Percentiles rank a stretch among this genome's conserved stretches.
These are phyloP conservation scores for Mechanitis messenoides DNA, from an alignment of 2,888 invertebrate genomes.

Conservation along the genomic window DNA sequence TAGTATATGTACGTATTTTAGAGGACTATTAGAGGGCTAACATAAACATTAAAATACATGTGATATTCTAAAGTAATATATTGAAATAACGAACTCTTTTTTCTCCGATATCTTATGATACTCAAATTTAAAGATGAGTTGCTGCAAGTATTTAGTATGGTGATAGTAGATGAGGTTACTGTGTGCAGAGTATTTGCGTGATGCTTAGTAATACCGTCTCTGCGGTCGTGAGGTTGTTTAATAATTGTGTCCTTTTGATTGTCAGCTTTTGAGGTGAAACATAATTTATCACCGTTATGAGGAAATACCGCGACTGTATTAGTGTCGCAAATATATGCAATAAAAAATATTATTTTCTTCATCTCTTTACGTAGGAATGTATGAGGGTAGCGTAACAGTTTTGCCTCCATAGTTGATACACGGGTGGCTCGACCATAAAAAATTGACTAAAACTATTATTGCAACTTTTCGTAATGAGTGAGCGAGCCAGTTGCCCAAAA, in stretches of 20 bases:
- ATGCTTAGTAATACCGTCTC: background rate
- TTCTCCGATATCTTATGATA: background rate
- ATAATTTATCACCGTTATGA: constrained; percentile 8
- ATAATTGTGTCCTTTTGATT: constrained; percentile 11
- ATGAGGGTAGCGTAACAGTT: no score
- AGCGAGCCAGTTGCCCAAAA: no score
- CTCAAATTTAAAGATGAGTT: background rate
- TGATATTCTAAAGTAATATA: no score
- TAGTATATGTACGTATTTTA: no score
- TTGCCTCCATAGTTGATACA: no score
- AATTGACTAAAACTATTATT: no score
- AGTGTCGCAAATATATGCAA: background rate
- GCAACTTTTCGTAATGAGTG: no score
- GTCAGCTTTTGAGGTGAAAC: constrained; percentile 8
- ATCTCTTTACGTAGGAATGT: no score
- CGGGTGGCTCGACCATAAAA: no score
- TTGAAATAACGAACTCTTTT: no score
- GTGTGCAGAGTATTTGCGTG: background rate
- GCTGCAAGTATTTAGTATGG: background rate
- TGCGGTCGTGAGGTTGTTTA: constrained; percentile 8
- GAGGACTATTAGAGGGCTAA: no score
- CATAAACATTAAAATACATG: no score
- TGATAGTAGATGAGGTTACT: background rate
- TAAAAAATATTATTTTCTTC: background rate
- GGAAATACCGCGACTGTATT: constrained; percentile 2